Conservation (phyloP, 2,797 vertebrate genomes). For the Darevskia mixta region DNA sequence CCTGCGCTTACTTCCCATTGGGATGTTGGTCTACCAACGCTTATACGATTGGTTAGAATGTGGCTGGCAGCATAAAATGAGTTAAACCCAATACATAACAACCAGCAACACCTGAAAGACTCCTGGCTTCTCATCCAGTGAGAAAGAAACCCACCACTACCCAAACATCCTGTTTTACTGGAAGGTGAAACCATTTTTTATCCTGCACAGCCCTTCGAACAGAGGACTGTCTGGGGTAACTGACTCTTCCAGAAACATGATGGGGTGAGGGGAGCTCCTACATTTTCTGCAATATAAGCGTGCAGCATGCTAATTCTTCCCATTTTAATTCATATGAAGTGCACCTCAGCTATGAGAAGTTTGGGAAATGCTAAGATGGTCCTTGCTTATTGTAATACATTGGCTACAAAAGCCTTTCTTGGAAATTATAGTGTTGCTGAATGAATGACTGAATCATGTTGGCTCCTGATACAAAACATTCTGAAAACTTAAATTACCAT, state of each 20-base stretch:
- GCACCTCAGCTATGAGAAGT: background rate
- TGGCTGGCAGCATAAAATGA: no score
- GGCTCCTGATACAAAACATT: background rate
- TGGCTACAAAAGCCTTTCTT: background rate
- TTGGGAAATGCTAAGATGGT: background rate
- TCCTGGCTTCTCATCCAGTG: no score
- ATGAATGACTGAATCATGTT: conserved; percentile 12
- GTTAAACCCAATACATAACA: no score
- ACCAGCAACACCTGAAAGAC: no score
- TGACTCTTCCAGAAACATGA: background rate
- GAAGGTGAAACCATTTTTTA: no score
- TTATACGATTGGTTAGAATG: no score
- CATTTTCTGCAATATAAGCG: background rate
- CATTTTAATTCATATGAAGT: background rate
- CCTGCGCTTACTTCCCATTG: no score
- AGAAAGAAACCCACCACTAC: no score
- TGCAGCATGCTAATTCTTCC: background rate
- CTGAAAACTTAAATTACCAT: conserved; percentile 14
- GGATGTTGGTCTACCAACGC: no score
- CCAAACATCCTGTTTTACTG: no score
- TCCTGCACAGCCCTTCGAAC: no score
- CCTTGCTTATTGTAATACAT: background rate
- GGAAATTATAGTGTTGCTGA: conserved; percentile 1
- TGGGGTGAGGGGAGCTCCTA: background rate
- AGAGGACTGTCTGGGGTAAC: no score